Conservation (phyloP, 2,888 invertebrate species). For the Venusia cambrica region DNA sequence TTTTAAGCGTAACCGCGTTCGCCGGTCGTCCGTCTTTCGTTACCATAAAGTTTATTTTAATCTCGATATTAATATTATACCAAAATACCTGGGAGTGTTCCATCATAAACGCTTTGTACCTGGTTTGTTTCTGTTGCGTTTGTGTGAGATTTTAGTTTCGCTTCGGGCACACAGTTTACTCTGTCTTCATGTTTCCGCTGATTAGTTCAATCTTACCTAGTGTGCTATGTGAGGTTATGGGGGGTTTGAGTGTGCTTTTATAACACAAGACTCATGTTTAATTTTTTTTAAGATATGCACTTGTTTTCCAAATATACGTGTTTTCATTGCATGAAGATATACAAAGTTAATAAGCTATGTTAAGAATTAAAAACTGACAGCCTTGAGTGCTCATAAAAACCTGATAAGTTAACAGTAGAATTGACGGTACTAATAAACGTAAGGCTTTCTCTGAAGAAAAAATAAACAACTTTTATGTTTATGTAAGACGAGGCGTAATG, state of each 20-base stretch:
- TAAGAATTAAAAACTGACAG: slow-evolving; percentile 22
- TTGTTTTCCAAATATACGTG: no score
- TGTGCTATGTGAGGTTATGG: no score
- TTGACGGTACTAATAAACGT: slow-evolving; percentile 25
- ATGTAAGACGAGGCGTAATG: slow-evolving; percentile 45
- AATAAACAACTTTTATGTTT: slow-evolving; percentile 41
- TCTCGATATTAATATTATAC: slow-evolving; percentile 68
- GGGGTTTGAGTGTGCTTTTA: no score
- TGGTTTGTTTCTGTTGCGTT: slow-evolving; percentile 76
- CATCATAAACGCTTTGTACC: slow-evolving; percentile 74
- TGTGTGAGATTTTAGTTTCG: slow-evolving; percentile 50
- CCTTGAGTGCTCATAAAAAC: slow-evolving; percentile 28
- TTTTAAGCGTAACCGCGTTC: slow-evolving; percentile 56
- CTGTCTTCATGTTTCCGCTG: slow-evolving; percentile 50
- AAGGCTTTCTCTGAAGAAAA: slow-evolving; percentile 31
- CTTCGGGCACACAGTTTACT: slow-evolving; percentile 52
- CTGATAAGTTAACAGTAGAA: slow-evolving; percentile 27
- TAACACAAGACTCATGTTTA: no score
- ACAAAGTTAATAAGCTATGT: slow-evolving; percentile 23
- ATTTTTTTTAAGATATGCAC: no score
- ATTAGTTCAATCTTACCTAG: slow-evolving; percentile 44
- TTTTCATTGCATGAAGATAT: no score
- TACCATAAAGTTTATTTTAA: slow-evolving; percentile 64
- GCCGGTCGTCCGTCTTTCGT: slow-evolving; percentile 67
- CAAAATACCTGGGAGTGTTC: slow-evolving; percentile 72